Evolutionary conservation across 2,113 vertebrate species (phyloP).

Genomic region (Ailuropoda melanoleuca): DNA sequence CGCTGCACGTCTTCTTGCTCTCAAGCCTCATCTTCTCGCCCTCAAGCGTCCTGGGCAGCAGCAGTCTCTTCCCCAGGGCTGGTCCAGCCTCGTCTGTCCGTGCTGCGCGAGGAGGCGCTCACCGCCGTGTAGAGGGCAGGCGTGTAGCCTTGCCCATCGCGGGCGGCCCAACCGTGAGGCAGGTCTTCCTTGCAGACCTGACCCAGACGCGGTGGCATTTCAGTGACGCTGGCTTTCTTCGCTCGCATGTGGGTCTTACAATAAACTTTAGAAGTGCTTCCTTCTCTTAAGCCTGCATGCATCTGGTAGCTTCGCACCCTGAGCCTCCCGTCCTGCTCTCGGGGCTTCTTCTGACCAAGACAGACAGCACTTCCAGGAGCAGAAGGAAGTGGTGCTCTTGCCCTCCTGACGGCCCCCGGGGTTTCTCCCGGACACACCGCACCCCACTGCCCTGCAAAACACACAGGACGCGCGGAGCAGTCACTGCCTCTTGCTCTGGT

Average conservation of each 20-base stretch:
- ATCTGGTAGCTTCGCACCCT: not conserved
- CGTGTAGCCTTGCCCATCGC: not conserved
- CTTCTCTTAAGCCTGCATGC: not conserved
- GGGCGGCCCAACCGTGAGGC: not conserved
- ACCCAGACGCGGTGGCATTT: not conserved
- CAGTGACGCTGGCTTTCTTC: not conserved
- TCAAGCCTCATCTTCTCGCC: too few species aligned
- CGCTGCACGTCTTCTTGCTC: too few species aligned
- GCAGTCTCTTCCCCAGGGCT: not conserved
- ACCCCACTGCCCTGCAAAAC: not conserved
- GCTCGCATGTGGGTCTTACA: not conserved
- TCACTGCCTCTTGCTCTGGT: not conserved
- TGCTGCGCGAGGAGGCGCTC: not conserved
- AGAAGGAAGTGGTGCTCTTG: not conserved
- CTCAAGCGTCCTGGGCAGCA: not conserved
- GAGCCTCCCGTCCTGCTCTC: not conserved
- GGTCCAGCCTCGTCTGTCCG: not conserved
- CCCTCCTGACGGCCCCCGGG: not conserved
- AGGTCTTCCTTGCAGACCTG: not conserved
- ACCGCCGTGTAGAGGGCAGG: too few species aligned
- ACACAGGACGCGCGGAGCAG: too few species aligned
- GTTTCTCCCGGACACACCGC: not conserved
- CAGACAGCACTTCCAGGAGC: not conserved
- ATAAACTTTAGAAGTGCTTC: not conserved
- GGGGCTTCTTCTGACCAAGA: not conserved